phyloP scores from a whole-genome alignment of 2,113 vertebrate genomes.

The Sminthopsis crassicaudata region DNA sequence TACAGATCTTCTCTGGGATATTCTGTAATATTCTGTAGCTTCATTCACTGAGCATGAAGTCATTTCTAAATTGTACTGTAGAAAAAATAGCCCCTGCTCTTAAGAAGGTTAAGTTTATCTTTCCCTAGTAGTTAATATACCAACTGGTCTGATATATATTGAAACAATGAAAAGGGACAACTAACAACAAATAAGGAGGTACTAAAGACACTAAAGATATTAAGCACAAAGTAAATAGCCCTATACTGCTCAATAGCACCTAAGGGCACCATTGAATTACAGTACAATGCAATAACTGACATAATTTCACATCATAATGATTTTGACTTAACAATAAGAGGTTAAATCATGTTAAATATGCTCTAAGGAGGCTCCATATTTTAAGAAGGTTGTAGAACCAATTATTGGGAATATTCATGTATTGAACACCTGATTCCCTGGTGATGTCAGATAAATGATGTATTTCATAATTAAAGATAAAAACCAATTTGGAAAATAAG shows the following conservation, averaged over 20 bases:
- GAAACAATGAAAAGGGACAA: not conserved
- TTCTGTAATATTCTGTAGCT: no score
- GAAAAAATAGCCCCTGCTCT: no score
- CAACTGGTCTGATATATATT: not conserved
- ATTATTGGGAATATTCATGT: not conserved
- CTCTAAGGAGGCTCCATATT: not conserved
- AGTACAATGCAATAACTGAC: not conserved
- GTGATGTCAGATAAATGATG: not conserved
- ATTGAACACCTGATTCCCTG: not conserved
- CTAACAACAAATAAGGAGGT: not conserved
- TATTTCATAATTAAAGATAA: not conserved
- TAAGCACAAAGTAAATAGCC: not conserved
- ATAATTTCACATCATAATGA: not conserved
- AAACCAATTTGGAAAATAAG: not conserved
- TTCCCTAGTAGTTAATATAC: not conserved
- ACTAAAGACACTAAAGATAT: not conserved
- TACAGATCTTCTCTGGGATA: no score
- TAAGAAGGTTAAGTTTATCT: not conserved
- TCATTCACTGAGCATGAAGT: no score
- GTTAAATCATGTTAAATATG: not conserved
- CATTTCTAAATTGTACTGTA: no score
- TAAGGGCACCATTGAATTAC: not conserved
- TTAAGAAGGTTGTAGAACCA: not conserved
- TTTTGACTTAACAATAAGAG: not conserved
- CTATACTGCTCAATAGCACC: not conserved